phyloP scores from a whole-genome alignment of 1,140 invertebrate genomes.

The Lineus longissimus region DNA sequence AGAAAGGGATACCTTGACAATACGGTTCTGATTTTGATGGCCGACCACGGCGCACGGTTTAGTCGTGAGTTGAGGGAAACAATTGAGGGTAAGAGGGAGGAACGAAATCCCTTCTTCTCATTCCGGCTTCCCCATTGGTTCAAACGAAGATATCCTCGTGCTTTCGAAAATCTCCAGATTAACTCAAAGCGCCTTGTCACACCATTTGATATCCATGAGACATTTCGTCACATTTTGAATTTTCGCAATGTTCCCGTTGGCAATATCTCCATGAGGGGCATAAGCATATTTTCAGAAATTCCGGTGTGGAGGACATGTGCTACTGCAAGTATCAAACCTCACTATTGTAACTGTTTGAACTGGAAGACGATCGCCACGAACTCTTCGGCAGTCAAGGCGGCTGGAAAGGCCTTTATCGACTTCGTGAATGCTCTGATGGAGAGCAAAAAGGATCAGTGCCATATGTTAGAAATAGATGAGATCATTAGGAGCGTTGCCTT shows the following conservation, averaged over 20 bases:
- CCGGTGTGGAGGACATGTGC: slow-evolving; percentile 7
- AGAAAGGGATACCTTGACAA: slow-evolving; percentile 9
- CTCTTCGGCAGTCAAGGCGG: background rate
- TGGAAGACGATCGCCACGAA: background rate
- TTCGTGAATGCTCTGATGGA: background rate
- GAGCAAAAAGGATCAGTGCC: background rate
- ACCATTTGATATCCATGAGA: slow-evolving; percentile 44
- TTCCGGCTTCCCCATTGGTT: slow-evolving; percentile 9
- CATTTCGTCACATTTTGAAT: slow-evolving; percentile 27
- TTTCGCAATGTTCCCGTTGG: background rate
- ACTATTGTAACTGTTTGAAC: slow-evolving; percentile 8
- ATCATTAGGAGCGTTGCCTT: background rate
- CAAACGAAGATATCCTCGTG: slow-evolving; percentile 22
- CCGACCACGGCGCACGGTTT: slow-evolving; percentile 17
- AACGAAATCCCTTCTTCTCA: slow-evolving; percentile 17
- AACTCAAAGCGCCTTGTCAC: slow-evolving; percentile 57
- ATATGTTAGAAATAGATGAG: background rate
- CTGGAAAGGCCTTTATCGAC: background rate
- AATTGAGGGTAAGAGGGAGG: slow-evolving; percentile 17
- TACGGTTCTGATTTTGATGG: slow-evolving; percentile 16
- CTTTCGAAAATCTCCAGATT: slow-evolving; percentile 63
- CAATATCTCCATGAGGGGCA: background rate
- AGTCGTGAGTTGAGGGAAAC: background rate
- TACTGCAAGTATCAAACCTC: background rate
- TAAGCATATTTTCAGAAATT: slow-evolving; percentile 13